Conservation (phyloP, 2,888 invertebrate genomes). For the Volucella zonaria region DNA sequence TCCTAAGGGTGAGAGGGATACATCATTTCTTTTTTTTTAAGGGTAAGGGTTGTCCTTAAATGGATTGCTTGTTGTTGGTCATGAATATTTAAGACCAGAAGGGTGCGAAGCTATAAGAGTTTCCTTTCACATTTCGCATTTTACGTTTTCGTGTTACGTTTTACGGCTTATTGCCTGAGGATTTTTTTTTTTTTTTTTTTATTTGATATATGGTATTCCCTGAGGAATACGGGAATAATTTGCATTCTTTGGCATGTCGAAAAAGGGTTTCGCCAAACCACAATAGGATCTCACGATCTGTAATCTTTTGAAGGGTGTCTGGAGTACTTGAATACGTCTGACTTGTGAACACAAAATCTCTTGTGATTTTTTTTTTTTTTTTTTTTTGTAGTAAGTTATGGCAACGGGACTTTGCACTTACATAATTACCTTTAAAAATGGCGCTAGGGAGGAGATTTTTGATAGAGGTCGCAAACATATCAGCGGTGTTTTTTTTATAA, state of each 20-base stretch:
- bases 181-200: slow-evolving; percentile 13
- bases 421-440: slow-evolving; percentile 11
- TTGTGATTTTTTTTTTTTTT: slow-evolving; percentile 20
- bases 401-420: slow-evolving; percentile 18
- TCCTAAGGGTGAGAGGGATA: slow-evolving; percentile 20
- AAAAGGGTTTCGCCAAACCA: slow-evolving; percentile 4
- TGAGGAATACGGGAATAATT: slow-evolving; percentile 34
- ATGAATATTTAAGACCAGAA: slow-evolving; percentile 53
- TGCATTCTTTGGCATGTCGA: slow-evolving; percentile 39
- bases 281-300: slow-evolving; percentile 38
- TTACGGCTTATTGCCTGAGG: slow-evolving; percentile 56
- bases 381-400: slow-evolving; percentile 7
- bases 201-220: background rate
- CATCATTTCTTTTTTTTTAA: background rate
- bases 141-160: background rate
- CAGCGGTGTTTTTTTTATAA: background rate
- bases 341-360: background rate
- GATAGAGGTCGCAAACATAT: background rate
- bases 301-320: slow-evolving; percentile 26
- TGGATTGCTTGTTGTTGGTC: slow-evolving; percentile 53
- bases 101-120: slow-evolving; percentile 33
- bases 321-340: background rate
- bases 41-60: slow-evolving; percentile 22
- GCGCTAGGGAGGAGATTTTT: background rate
- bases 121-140: background rate